Conservation (phyloP, 2,888 invertebrate species). For the Hirtodrosophila cameraria region DNA sequence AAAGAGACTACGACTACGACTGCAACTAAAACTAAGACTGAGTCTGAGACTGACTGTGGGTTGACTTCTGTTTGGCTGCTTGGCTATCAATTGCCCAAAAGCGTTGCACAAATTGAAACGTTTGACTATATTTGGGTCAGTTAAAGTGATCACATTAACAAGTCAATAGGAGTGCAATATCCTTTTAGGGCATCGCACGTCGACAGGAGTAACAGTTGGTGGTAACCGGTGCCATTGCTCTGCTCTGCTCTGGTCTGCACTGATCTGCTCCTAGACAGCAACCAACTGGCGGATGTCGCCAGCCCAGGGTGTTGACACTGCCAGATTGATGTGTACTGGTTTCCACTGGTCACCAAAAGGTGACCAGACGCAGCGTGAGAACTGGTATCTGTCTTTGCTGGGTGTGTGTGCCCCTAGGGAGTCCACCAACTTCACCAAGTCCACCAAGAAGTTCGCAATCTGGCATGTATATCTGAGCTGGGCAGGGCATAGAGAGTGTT, state of each 20-base stretch:
- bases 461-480: slow-evolving; percentile 35
- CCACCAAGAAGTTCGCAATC: slow-evolving; percentile 31
- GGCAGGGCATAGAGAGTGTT: slow-evolving; percentile 1
- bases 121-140: slow-evolving; percentile 82
- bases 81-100: slow-evolving; percentile 80
- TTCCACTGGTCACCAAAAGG: slow-evolving; percentile 64
- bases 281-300: slow-evolving; percentile 42
- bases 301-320: slow-evolving; percentile 70
- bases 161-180: slow-evolving; percentile 81
- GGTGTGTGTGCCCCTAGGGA: slow-evolving; percentile 65
- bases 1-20: slow-evolving; percentile 5
- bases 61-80: slow-evolving; percentile 62
- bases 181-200: slow-evolving; percentile 81
- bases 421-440: slow-evolving; percentile 33
- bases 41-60: slow-evolving; percentile 39
- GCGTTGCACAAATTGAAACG: slow-evolving; percentile 82
- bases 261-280: slow-evolving; percentile 32
- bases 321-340: slow-evolving; percentile 76
- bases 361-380: slow-evolving; percentile 70
- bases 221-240: slow-evolving; percentile 54
- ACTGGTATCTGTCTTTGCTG: slow-evolving; percentile 47
- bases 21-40: slow-evolving; percentile 24
- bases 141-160: slow-evolving; percentile 82
- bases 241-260: slow-evolving; percentile 3
- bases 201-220: slow-evolving; percentile 67